Evolutionary conservation across 2,888 invertebrate genomes (phyloP).

Genomic region (Platerodrilus igneus): DNA sequence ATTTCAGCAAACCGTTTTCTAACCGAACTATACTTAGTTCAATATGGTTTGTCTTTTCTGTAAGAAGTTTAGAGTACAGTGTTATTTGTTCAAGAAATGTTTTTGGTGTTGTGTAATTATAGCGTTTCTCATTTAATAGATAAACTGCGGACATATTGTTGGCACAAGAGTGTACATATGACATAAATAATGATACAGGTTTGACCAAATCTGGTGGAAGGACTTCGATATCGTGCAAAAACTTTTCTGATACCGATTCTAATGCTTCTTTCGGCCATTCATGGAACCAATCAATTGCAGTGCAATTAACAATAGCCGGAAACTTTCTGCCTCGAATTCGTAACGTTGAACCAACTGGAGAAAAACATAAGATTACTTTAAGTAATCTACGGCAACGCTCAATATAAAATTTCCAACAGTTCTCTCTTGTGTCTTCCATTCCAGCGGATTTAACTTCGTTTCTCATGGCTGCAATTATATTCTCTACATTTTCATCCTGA

Average conservation of each 20-base stretch:
- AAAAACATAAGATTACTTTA: constrained; percentile 83
- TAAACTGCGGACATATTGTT: constrained; percentile 80
- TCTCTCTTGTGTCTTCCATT: constrained; percentile 79
- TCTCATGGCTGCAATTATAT: constrained; percentile 70
- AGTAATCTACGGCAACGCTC: constrained; percentile 76
- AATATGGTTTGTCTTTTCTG: constrained; percentile 63
- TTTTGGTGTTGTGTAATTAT: constrained; percentile 96
- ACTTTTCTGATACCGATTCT: constrained; percentile 79
- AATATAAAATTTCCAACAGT: constrained; percentile 94
- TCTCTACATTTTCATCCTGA: constrained; percentile 86
- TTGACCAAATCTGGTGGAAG: constrained; percentile 60
- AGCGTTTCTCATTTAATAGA: constrained; percentile 78
- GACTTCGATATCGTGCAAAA: constrained; percentile 71
- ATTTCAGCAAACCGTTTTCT: constrained; percentile 83
- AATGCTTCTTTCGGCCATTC: constrained; percentile 93
- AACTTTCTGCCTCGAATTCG: constrained; percentile 86
- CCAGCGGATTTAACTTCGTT: constrained; percentile 79
- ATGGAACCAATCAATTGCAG: constrained; percentile 94
- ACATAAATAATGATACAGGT: constrained; percentile 82
- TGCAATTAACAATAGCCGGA: constrained; percentile 89
- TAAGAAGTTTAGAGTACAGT: constrained; percentile 69
- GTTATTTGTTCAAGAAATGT: constrained; percentile 90
- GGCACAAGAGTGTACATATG: constrained; percentile 82
- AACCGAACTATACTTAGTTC: constrained; percentile 72
- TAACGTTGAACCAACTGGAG: constrained; percentile 87